These are phyloP conservation scores for Toxotes chatareus DNA, from an alignment of 2,113 vertebrate species.

Conservation along the genomic window DNA sequence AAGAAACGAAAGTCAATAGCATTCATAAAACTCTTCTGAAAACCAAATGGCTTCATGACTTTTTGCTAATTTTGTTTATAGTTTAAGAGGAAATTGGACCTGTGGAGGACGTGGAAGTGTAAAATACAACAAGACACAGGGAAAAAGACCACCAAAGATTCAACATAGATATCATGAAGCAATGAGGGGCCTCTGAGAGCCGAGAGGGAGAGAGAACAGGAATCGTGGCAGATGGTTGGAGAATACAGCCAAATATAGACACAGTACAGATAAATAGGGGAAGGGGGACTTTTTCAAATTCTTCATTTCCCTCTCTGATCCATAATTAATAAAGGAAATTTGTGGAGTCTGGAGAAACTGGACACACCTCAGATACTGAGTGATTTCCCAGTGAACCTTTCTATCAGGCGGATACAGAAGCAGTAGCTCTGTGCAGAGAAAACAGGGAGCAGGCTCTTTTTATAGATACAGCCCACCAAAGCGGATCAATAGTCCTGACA, in stretches of 20 bases:
- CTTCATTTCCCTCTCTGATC: conserved; percentile 50
- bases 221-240: conserved; percentile 7
- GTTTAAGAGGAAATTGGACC: background rate
- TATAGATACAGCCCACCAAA: conserved; percentile 60
- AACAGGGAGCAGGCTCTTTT: conserved; percentile 60
- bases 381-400: conserved; percentile 12
- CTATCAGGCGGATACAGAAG: background rate
- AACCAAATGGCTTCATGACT: background rate
- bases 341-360: conserved; percentile 50
- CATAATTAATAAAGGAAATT: conserved; percentile 77
- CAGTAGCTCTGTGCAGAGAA: conserved; percentile 43
- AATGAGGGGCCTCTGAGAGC: conserved; percentile 7
- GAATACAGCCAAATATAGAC: background rate
- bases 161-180: background rate
- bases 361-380: conserved; percentile 37
- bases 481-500: conserved; percentile 69
- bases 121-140: background rate
- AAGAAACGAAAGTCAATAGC: background rate
- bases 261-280: background rate
- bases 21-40: background rate
- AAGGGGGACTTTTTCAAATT: background rate
- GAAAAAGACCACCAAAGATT: background rate
- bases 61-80: background rate
- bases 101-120: background rate
- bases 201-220: background rate